Percentiles rank a stretch among this genome's conserved stretches.
These are phyloP conservation scores for Spilarctia lutea DNA, from an alignment of 2,888 invertebrate species.

Conservation along the genomic window DNA sequence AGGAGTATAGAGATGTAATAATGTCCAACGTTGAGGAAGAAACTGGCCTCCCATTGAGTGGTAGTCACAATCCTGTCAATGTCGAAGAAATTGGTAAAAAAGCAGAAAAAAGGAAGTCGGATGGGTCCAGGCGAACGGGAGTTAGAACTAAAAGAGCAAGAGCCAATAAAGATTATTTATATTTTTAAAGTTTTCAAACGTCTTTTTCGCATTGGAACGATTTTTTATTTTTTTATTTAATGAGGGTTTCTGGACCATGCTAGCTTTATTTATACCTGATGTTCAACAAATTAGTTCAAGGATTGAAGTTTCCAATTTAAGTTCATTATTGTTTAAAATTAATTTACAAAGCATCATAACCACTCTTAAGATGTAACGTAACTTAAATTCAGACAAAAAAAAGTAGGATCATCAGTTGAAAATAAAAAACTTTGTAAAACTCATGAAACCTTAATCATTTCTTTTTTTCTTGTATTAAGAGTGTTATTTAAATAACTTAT, in stretches of 20 bases:
- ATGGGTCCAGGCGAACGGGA: slow-evolving; percentile 48
- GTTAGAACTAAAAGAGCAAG: slow-evolving; percentile 56
- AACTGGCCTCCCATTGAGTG: slow-evolving; percentile 58
- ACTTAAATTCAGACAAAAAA: background rate
- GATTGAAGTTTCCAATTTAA: background rate
- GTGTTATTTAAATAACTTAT: background rate
- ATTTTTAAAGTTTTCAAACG: background rate
- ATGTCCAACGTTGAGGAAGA: slow-evolving; percentile 48
- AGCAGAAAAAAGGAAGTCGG: slow-evolving; percentile 56
- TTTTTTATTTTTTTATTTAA: no score
- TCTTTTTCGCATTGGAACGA: background rate
- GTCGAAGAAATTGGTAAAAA: slow-evolving; percentile 54
- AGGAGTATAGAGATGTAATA: slow-evolving; percentile 66
- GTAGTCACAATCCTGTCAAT: slow-evolving; percentile 59
- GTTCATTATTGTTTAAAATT: background rate
- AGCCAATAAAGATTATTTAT: slow-evolving; percentile 16
- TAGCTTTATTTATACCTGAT: background rate
- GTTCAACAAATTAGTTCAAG: background rate
- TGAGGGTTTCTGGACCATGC: no score
- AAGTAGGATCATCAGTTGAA: background rate
- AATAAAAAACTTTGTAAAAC: background rate
- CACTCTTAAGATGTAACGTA: background rate
- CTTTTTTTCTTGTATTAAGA: background rate
- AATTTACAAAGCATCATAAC: background rate
- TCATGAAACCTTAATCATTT: background rate